Conservation (phyloP, 1,140 invertebrate genomes). For the Conus betulinus region DNA sequence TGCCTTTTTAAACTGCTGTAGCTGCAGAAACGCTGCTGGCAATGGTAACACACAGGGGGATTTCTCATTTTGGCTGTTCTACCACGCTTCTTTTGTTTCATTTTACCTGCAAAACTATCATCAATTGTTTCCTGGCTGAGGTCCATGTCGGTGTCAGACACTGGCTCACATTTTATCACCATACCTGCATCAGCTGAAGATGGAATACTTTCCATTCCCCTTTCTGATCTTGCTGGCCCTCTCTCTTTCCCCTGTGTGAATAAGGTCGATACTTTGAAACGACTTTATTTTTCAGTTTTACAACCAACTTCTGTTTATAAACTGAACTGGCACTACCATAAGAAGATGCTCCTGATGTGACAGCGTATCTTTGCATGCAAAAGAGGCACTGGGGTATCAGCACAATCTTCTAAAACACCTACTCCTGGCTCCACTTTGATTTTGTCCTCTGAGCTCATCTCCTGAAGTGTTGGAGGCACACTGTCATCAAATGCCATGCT, state of each 20-base stretch:
- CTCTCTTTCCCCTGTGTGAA: not conserved
- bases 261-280: not conserved
- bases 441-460: not conserved
- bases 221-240: not conserved
- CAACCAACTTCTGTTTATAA: not conserved
- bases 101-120: not conserved
- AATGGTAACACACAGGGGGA: not conserved
- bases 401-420: not conserved
- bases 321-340: not conserved
- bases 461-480: not conserved
- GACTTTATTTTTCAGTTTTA: not conserved
- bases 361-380: too few relatives aligned
- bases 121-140: not conserved
- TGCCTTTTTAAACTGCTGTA: constrained; percentile 9
- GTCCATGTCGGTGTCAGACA: not conserved
- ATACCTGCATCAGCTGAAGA: not conserved
- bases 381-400: not conserved
- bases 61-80: not conserved
- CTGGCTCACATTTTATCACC: constrained; percentile 11
- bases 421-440: not conserved
- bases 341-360: not conserved
- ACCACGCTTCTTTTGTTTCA: not conserved
- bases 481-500: not conserved
- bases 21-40: not conserved
- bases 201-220: not conserved